Evolutionary conservation across 1,140 invertebrate species (phyloP).

Genomic region (Leucophenga varia): DNA sequence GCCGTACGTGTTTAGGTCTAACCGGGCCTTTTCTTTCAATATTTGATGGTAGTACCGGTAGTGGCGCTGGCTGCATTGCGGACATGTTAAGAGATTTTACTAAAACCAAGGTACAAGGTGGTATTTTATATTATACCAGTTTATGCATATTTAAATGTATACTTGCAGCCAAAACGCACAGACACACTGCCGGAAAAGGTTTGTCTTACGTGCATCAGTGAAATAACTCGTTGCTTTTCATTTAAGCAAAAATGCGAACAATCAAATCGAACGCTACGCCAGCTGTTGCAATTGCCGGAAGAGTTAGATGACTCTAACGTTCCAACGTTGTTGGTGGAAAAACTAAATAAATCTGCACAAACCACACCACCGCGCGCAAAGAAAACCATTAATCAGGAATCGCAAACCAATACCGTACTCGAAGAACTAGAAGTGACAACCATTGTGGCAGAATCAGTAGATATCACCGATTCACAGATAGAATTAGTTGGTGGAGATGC

Average conservation of each 20-base stretch:
- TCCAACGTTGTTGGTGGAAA: too few species aligned
- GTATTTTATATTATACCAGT: too few species aligned
- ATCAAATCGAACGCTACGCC: conserved; percentile 40
- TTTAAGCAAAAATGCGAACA: conserved; percentile 52
- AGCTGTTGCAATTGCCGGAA: conserved; percentile 42
- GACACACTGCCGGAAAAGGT: conserved; percentile 46
- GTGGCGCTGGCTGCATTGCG: conserved; percentile 32
- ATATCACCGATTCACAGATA: too few species aligned
- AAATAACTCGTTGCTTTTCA: conserved; percentile 47
- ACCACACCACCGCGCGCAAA: conserved; percentile 6
- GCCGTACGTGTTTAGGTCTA: conserved; percentile 39
- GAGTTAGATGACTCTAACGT: conserved; percentile 24
- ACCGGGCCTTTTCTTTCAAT: conserved; percentile 42
- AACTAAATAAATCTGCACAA: conserved; percentile 24
- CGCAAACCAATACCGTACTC: conserved; percentile 33
- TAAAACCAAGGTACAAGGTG: conserved; percentile 31
- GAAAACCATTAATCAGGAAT: conserved; percentile 2
- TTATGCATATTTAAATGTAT: neutral
- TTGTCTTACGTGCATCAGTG: conserved; percentile 44
- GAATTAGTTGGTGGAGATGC: too few species aligned
- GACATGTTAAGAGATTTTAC: conserved; percentile 45
- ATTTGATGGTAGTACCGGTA: conserved; percentile 25
- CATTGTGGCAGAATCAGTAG: conserved; percentile 9
- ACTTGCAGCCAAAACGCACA: conserved; percentile 24
- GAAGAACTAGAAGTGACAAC: conserved; percentile 1